These are phyloP conservation scores for Euzophera pinguis DNA, from an alignment of 2,888 invertebrate genomes.

Conservation along the genomic window DNA sequence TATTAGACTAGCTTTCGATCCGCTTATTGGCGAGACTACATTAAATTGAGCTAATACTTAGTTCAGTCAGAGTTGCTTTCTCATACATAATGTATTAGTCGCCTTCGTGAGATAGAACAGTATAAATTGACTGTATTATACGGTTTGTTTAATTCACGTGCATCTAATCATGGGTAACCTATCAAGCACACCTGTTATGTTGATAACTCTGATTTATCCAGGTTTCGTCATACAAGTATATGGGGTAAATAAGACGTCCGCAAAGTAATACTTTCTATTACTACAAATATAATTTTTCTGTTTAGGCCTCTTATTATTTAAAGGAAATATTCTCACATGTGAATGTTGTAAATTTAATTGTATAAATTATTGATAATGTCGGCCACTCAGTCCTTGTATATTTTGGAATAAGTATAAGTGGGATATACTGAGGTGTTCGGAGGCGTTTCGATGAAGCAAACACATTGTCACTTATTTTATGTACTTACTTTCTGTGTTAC, in stretches of 20 bases:
- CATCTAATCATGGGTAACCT: no score
- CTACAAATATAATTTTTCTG: neutral
- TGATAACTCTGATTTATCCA: no score
- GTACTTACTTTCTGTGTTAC: slow-evolving; percentile 49
- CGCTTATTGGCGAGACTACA: no score
- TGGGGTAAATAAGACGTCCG: neutral
- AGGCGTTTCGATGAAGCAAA: slow-evolving; percentile 33
- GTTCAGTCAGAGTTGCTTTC: no score
- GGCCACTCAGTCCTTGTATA: slow-evolving; percentile 33
- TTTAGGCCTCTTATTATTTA: slow-evolving; percentile 3
- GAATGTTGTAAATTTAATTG: slow-evolving; percentile 40
- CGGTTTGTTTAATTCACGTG: no score
- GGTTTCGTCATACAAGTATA: no score
- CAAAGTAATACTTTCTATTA: neutral
- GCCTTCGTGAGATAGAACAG: no score
- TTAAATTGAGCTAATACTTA: no score
- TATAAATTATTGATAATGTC: slow-evolving; percentile 31
- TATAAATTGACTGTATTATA: no score
- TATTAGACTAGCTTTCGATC: no score
- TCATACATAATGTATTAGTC: no score
- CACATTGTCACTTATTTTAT: slow-evolving; percentile 33
- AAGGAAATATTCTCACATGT: slow-evolving; percentile 16
- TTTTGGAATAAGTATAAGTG: slow-evolving; percentile 33
- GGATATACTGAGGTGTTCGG: slow-evolving; percentile 43
- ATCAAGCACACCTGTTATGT: no score